Evolutionary conservation across 2,888 invertebrate species (phyloP).

Genomic region (Dioctria linearis): DNA sequence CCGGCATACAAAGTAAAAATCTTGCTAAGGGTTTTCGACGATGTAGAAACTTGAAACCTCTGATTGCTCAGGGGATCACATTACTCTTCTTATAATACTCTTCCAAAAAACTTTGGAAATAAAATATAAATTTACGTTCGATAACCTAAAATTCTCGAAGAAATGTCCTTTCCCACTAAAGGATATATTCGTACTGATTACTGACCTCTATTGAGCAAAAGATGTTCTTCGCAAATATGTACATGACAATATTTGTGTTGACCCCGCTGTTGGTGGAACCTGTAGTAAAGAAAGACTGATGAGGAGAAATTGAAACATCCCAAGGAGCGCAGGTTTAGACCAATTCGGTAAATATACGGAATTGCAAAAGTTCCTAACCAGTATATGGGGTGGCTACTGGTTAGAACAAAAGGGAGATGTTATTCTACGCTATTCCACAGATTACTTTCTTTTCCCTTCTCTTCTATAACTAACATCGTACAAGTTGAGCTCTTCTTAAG

Average conservation of each 20-base stretch:
- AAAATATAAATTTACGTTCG: neutral
- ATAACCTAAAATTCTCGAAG: neutral
- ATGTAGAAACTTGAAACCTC: neutral
- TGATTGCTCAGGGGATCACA: constrained; percentile 32
- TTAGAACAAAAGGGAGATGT: constrained; percentile 8
- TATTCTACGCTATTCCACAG: constrained; percentile 24
- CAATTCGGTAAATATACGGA: neutral
- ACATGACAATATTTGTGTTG: constrained; percentile 25
- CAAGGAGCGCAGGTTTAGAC: constrained; percentile 24
- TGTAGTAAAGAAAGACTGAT: no score
- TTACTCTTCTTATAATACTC: constrained; percentile 16
- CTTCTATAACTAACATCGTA: constrained; percentile 40
- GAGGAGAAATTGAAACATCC: neutral
- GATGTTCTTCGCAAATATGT: constrained; percentile 1
- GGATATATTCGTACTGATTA: constrained; percentile 23
- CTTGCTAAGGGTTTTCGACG: neutral
- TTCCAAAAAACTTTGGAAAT: neutral
- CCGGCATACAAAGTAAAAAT: constrained; percentile 14
- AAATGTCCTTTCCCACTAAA: constrained; percentile 32
- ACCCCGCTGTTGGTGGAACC: neutral
- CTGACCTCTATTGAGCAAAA: constrained; percentile 10
- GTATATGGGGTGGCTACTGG: neutral
- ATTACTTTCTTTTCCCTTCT: constrained; percentile 1
- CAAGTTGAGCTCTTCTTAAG: constrained; percentile 37
- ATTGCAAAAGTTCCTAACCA: neutral